Percentiles rank a stretch among this genome's conserved stretches.
Evolutionary conservation across 2,797 vertebrate genomes (phyloP).

Genomic region (Serranus cabrilla): DNA sequence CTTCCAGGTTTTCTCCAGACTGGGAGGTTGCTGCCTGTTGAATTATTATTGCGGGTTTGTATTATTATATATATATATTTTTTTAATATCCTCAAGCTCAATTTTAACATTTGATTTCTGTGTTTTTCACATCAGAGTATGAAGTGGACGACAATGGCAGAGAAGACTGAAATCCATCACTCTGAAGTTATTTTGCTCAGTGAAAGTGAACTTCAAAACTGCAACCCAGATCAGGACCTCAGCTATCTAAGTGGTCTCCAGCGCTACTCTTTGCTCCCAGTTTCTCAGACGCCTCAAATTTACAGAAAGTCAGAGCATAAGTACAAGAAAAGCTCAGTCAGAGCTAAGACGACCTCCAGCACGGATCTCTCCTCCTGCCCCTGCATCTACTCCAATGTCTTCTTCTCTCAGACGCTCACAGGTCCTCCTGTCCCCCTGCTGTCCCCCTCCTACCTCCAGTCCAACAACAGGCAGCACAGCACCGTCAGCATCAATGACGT

Average conservation of each 20-base stretch:
- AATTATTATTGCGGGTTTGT: no score
- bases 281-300: background rate
- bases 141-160: background rate
- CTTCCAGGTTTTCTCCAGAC: no score
- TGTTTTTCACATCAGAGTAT: conserved; percentile 24
- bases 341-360: conserved; percentile 1
- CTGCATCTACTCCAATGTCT: conserved; percentile 38
- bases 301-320: background rate
- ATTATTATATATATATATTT: no score
- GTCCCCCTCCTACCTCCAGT: background rate
- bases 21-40: no score
- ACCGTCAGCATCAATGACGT: background rate
- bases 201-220: background rate
- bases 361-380: conserved; percentile 16
- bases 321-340: background rate
- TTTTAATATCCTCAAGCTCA: background rate
- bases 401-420: background rate
- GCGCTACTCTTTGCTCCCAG: background rate
- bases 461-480: background rate
- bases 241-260: conserved; percentile 1
- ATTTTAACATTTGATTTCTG: background rate
- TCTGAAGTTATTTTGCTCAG: conserved; percentile 36
- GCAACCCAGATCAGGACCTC: background rate
- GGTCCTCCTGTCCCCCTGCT: background rate
- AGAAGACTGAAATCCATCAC: conserved; percentile 22